Conservation (phyloP, 2,113 vertebrate species). For the Loxodonta africana region DNA sequence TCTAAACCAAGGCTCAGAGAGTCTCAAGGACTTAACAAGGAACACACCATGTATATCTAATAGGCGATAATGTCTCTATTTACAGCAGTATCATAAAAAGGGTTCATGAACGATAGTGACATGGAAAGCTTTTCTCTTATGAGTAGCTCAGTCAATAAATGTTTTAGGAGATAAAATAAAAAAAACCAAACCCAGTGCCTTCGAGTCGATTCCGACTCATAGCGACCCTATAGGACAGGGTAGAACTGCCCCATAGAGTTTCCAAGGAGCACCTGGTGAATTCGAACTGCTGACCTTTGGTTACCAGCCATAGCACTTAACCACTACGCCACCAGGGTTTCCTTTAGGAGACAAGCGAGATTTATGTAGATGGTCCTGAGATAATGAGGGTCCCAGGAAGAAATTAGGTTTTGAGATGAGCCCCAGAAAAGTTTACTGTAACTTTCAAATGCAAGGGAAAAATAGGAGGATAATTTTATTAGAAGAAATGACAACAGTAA, state of each 20-base stretch:
- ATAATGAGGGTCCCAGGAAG: not conserved
- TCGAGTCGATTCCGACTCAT: too few species aligned
- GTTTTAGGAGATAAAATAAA: not conserved
- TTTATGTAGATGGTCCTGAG: not conserved
- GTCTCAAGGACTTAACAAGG: not conserved
- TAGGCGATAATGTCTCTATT: not conserved
- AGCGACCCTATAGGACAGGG: too few species aligned
- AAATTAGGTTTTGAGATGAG: constrained; percentile 48
- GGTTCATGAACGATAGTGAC: constrained; percentile 25
- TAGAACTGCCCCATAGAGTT: too few species aligned
- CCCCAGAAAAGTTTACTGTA: not conserved
- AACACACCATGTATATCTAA: not conserved
- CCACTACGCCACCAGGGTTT: too few species aligned
- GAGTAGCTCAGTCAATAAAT: constrained; percentile 44
- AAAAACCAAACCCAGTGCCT: too few species aligned
- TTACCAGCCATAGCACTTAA: too few species aligned
- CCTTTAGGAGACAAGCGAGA: constrained; percentile 16
- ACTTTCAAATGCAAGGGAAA: constrained; percentile 57
- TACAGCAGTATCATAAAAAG: not conserved
- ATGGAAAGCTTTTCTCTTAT: constrained; percentile 46
- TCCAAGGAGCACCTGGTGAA: too few species aligned
- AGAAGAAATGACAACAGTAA: constrained; percentile 1
- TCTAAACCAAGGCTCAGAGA: constrained; percentile 6
- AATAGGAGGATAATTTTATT: constrained; percentile 49
- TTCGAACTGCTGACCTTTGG: too few species aligned